These are phyloP conservation scores for Erebia ligea DNA, from an alignment of 2,888 invertebrate genomes.

Conservation along the genomic window DNA sequence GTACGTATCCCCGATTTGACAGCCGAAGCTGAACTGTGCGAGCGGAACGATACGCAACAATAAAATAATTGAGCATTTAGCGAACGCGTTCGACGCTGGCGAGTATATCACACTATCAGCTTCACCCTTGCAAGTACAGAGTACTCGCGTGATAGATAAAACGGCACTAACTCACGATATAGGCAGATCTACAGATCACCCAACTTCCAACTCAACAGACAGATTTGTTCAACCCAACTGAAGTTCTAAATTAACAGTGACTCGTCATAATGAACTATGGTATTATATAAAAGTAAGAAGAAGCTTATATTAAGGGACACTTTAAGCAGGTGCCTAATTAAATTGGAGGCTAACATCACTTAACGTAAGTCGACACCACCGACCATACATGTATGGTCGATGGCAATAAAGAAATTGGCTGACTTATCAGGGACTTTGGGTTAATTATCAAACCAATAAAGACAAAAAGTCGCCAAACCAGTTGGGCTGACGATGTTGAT, in stretches of 20 bases:
- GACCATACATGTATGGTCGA: too few species aligned
- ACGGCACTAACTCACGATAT: constrained; percentile 20
- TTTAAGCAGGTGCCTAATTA: neutral
- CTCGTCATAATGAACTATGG: neutral
- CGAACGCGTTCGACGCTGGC: constrained; percentile 36
- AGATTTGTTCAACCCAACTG: too few species aligned
- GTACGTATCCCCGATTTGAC: constrained; percentile 36
- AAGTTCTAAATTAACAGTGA: neutral
- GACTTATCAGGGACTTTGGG: neutral
- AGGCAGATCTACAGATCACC: neutral
- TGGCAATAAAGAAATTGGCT: neutral
- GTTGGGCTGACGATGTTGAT: neutral
- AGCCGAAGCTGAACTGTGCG: constrained; percentile 40
- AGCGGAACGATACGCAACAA: constrained; percentile 37
- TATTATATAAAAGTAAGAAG: neutral
- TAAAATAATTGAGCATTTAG: constrained; percentile 40
- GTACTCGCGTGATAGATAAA: constrained; percentile 39
- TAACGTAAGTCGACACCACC: neutral
- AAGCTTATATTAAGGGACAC: neutral
- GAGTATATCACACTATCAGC: constrained; percentile 14
- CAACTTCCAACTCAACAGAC: neutral
- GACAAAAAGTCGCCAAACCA: neutral
- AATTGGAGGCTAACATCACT: neutral
- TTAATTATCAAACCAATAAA: neutral
- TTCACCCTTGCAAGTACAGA: constrained; percentile 22